Base-by-base conservation (phyloP, 2,113 vertebrate genomes). In the Xiphophorus maculatus region DNA sequence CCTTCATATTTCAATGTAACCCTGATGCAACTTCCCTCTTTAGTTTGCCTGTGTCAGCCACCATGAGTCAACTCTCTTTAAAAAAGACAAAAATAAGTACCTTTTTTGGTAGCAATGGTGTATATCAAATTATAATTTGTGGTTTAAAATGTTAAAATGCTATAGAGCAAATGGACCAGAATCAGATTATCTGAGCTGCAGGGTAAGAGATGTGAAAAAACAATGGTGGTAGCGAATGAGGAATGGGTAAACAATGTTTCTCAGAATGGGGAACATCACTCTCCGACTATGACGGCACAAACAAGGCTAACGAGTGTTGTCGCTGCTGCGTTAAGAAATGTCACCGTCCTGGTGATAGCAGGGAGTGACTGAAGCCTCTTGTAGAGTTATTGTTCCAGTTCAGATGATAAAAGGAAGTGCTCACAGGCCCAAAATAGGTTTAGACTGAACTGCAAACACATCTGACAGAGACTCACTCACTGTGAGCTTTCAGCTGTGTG, bases 21-120 rank as follows among this genome's bases (percentile, higher is more conserved):
- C 77, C 77, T 94, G 90, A 90, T 86, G 91, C 92, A 93, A 93
- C 92, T 93, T 94, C 93, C 93, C 80, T 73, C 80, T 58, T 92
- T 42, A 64, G 83, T 86, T 84, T 75, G 62, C 84, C 87, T 75
- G 81, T 86, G 87, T 91, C 88, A 91, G 89, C 79, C 85, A 73
- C 66, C 28, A 2, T 89, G 83, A 88, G 84, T 91, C 81, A 90
- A 84, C 80, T 73, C 68, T 58, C 77, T 63, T 71, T 14, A 82
- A 70, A 84, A 33, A 66, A 66, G 61, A 62, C 74, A 10, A 65
- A 76, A 51, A 62, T 74, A 10, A 65, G 35, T 48, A 27, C 65
- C 37, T 29, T 65, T 6, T 25, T 35, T 65, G 64, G 70, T 68
- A 8, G 66, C 64, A 44, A 25, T 0, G 22, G 51, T 66, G 51